A percentile compares a stretch with the other conserved stretches of the same genome.
Evolutionary conservation across 2,888 invertebrate species (phyloP).

Genomic region (Craniophora ligustri): DNA sequence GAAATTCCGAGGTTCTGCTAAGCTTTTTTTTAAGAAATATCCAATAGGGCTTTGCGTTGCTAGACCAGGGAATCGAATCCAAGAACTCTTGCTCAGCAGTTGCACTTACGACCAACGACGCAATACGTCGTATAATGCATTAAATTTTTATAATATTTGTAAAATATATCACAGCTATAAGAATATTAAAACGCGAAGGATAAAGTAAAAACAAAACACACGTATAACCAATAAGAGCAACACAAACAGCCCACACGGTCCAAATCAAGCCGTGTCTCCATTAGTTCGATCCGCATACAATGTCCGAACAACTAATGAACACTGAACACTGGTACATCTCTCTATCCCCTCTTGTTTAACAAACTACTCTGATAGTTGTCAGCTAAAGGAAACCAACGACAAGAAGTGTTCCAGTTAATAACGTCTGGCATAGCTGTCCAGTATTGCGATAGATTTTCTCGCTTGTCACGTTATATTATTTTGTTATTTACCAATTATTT

Average conservation of each 20-base stretch:
- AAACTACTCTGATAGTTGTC: conserved; percentile 69
- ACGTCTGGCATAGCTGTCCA: conserved; percentile 60
- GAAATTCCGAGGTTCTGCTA: too few relatives aligned
- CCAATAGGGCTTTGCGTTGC: too few relatives aligned
- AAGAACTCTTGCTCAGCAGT: too few relatives aligned
- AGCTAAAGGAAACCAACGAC: conserved; percentile 67
- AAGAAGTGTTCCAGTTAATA: conserved; percentile 71
- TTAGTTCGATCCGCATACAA: conserved; percentile 56
- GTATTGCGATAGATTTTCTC: conserved; percentile 58
- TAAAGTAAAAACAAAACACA: conserved; percentile 21
- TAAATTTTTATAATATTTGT: too few relatives aligned
- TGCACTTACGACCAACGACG: too few relatives aligned
- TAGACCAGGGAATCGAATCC: too few relatives aligned
- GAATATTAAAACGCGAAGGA: too few relatives aligned
- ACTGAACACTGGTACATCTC: conserved; percentile 57
- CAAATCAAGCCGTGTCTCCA: conserved; percentile 39
- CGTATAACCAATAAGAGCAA: conserved; percentile 22
- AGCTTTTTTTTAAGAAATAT: too few relatives aligned
- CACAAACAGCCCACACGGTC: conserved; percentile 24
- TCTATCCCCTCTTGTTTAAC: conserved; percentile 59
- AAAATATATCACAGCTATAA: too few relatives aligned
- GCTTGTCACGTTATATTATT: conserved; percentile 59
- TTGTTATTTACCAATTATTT: conserved; percentile 59
- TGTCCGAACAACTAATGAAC: conserved; percentile 64
- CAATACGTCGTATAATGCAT: too few relatives aligned